These are phyloP conservation scores for Drosophila yooni DNA, from an alignment of 2,888 invertebrate genomes.

Conservation along the genomic window DNA sequence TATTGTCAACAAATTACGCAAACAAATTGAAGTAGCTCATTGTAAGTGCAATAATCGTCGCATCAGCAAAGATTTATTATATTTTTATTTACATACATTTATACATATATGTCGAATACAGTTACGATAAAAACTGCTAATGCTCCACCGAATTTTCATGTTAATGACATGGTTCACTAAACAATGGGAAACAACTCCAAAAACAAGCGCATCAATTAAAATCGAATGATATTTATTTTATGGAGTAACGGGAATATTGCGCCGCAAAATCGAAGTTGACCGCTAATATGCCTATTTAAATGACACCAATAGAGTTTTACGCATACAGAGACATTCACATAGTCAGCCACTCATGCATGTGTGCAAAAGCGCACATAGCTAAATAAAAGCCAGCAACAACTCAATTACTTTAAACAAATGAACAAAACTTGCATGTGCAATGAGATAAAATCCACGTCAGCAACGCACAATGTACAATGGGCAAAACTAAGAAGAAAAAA, in stretches of 20 bases:
- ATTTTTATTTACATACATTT: background rate
- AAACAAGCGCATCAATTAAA: slow-evolving; percentile 18
- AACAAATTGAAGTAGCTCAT: slow-evolving; percentile 23
- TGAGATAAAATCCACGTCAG: slow-evolving; percentile 28
- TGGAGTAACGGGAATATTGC: slow-evolving; percentile 28
- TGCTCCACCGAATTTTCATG: slow-evolving; percentile 20
- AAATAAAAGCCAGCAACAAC: slow-evolving; percentile 67
- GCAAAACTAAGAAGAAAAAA: slow-evolving; percentile 1
- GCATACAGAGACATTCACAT: background rate
- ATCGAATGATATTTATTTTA: slow-evolving; percentile 45
- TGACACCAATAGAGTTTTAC: slow-evolving; percentile 26
- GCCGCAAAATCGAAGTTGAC: slow-evolving; percentile 45
- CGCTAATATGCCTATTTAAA: slow-evolving; percentile 43
- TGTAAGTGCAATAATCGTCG: slow-evolving; percentile 23
- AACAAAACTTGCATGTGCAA: slow-evolving; percentile 36
- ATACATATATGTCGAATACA: slow-evolving; percentile 5
- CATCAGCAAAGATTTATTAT: slow-evolving; percentile 3
- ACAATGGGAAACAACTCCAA: slow-evolving; percentile 2
- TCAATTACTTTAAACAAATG: slow-evolving; percentile 75
- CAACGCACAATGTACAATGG: slow-evolving; percentile 38
- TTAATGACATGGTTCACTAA: slow-evolving; percentile 17
- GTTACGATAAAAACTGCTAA: slow-evolving; percentile 27
- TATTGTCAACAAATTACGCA: slow-evolving; percentile 50
- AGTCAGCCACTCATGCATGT: slow-evolving; percentile 14
- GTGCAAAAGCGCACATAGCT: background rate